Percentiles rank a stretch among this genome's conserved stretches.
These are phyloP conservation scores for Sesia apiformis DNA, from an alignment of 2,888 invertebrate species.

Conservation along the genomic window DNA sequence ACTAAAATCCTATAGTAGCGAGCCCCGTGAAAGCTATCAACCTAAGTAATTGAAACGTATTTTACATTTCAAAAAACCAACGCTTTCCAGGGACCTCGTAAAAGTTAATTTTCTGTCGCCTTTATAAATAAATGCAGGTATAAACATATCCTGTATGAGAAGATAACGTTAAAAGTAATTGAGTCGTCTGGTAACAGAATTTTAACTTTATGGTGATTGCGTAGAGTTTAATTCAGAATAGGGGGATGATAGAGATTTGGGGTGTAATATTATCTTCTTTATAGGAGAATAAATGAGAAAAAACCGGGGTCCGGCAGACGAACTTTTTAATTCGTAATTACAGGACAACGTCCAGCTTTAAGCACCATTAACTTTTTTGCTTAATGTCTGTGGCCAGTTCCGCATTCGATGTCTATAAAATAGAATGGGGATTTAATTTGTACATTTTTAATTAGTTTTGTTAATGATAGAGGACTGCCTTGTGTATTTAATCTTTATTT, in stretches of 20 bases:
- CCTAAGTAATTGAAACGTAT: constrained; percentile 1
- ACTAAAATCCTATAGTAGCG: background rate
- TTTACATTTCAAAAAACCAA: constrained; percentile 8
- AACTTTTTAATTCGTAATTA: constrained; percentile 74
- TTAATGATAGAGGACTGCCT: background rate
- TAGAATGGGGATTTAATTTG: constrained; percentile 2
- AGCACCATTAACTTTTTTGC: constrained; percentile 71
- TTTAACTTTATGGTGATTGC: constrained; percentile 19
- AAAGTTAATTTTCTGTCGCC: constrained; percentile 57
- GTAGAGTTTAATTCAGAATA: constrained; percentile 4
- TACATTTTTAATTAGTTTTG: background rate
- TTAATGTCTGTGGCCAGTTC: constrained; percentile 55
- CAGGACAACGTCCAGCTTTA: constrained; percentile 69
- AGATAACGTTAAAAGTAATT: constrained; percentile 66
- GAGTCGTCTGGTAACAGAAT: constrained; percentile 22
- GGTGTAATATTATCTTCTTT: constrained; percentile 65
- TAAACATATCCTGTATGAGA: constrained; percentile 54
- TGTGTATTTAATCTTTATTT: background rate
- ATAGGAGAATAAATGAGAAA: constrained; percentile 68
- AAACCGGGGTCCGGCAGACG: constrained; percentile 61
- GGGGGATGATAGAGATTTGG: constrained; percentile 25
- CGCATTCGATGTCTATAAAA: constrained; percentile 22
- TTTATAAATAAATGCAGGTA: constrained; percentile 44
- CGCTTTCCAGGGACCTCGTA: constrained; percentile 22
- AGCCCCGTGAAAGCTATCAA: background rate